Conservation (phyloP, 2,113 vertebrate genomes). For the Alouatta palliata region DNA sequence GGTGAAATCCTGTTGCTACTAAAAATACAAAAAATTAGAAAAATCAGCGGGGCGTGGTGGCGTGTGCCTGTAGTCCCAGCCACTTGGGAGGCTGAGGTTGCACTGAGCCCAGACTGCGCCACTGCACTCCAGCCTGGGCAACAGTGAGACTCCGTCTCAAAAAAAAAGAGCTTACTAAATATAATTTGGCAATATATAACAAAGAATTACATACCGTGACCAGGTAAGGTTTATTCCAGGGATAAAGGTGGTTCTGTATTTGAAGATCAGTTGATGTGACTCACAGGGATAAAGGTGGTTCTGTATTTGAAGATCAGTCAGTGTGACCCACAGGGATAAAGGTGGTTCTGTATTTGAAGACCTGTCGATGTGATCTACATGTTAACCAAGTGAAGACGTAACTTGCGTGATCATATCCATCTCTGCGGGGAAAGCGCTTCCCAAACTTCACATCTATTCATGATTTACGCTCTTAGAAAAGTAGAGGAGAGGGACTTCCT, state of each 20-base stretch:
- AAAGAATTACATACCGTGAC: neutral
- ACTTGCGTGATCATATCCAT: no score
- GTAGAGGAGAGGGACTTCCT: neutral
- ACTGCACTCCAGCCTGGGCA: neutral
- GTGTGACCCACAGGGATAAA: no score
- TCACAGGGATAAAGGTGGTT: no score
- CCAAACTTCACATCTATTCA: neutral
- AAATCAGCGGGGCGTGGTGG: neutral
- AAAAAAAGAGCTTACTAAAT: neutral
- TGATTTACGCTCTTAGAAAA: neutral
- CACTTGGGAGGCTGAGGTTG: neutral
- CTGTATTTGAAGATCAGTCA: neutral
- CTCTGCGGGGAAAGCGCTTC: neutral
- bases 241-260: neutral
- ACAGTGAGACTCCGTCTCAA: neutral
- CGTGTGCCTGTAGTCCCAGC: neutral
- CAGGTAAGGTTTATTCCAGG: neutral
- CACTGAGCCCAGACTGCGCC: neutral
- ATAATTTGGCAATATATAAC: neutral
- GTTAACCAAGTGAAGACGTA: no score
- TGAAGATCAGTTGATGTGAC: neutral
- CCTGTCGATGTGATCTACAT: accelerated
- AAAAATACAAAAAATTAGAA: neutral
- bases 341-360: neutral
- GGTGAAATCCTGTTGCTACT: no score